Evolutionary conservation across 2,888 invertebrate genomes (phyloP).

Genomic region (Sinopyrophorus schimmeli): DNA sequence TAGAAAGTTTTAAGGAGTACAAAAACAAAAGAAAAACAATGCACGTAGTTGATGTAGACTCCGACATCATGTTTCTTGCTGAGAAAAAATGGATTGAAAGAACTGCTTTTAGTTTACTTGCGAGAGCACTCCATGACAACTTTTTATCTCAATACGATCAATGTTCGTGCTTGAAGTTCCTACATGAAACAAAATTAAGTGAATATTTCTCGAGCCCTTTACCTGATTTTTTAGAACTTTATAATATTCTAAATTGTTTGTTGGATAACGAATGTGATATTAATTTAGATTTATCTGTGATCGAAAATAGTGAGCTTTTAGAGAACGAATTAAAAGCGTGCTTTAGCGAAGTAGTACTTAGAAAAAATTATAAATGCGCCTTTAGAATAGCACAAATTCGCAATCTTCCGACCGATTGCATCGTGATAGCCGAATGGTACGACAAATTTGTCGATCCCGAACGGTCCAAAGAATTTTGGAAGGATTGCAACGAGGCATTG

Average conservation of each 20-base stretch:
- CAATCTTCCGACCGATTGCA: constrained; percentile 57
- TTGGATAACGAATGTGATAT: constrained; percentile 54
- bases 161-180: constrained; percentile 63
- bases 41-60: constrained; percentile 46
- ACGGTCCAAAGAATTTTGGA: constrained; percentile 59
- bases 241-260: constrained; percentile 30
- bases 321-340: constrained; percentile 59
- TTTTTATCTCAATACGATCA: constrained; percentile 68
- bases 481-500: constrained; percentile 66
- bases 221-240: constrained; percentile 27
- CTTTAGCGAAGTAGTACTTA: constrained; percentile 58
- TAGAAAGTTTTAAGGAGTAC: constrained; percentile 52
- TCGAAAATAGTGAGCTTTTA: constrained; percentile 46
- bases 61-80: constrained; percentile 56
- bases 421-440: constrained; percentile 62
- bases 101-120: constrained; percentile 63
- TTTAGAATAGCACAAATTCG: constrained; percentile 62
- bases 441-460: constrained; percentile 51
- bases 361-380: constrained; percentile 61
- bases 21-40: constrained; percentile 44
- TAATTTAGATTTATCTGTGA: constrained; percentile 58
- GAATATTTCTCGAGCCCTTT: constrained; percentile 56
- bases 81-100: constrained; percentile 62
- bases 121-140: constrained; percentile 63
- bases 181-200: constrained; percentile 62